Conservation (phyloP, 2,113 vertebrate genomes). For the Lates calcarifer region DNA sequence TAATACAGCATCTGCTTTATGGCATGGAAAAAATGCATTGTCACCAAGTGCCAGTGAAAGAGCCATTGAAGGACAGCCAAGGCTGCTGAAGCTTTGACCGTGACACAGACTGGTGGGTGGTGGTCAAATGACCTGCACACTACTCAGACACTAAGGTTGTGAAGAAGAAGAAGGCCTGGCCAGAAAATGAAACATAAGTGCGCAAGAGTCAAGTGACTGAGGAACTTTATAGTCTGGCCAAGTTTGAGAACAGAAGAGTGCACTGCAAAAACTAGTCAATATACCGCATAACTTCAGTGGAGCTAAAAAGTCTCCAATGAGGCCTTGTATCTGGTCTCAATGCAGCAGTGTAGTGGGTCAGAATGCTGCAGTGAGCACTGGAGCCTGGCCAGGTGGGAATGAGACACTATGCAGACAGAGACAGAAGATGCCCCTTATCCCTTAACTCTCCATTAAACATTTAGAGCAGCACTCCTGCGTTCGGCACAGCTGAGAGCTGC, state of each 20-base stretch:
- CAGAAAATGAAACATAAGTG: slow-evolving; percentile 28
- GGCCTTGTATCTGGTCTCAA: slow-evolving; percentile 50
- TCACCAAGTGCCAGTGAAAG: slow-evolving; percentile 79
- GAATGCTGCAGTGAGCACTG: slow-evolving; percentile 77
- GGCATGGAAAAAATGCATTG: slow-evolving; percentile 84
- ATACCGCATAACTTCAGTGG: slow-evolving; percentile 43
- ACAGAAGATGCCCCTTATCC: slow-evolving; percentile 66
- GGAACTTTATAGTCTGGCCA: slow-evolving; percentile 23
- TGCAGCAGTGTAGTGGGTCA: slow-evolving; percentile 62
- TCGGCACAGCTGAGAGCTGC: slow-evolving; percentile 52
- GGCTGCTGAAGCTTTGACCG: slow-evolving; percentile 67
- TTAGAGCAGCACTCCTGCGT: slow-evolving; percentile 66
- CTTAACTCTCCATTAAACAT: slow-evolving; percentile 79
- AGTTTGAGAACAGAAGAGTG: slow-evolving; percentile 34
- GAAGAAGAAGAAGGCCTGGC: slow-evolving; percentile 11
- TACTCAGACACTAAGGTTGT: slow-evolving; percentile 17
- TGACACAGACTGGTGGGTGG: slow-evolving; percentile 65
- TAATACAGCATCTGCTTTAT: slow-evolving; percentile 85
- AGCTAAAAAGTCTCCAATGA: slow-evolving; percentile 43
- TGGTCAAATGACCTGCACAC: slow-evolving; percentile 51
- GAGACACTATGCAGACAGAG: slow-evolving; percentile 69
- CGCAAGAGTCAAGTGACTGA: slow-evolving; percentile 36
- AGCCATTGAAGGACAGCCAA: slow-evolving; percentile 74
- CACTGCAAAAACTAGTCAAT: slow-evolving; percentile 39
- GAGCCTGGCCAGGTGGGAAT: slow-evolving; percentile 78